phyloP scores from a whole-genome alignment of 2,113 vertebrate species.

The Amphilophus citrinellus region DNA sequence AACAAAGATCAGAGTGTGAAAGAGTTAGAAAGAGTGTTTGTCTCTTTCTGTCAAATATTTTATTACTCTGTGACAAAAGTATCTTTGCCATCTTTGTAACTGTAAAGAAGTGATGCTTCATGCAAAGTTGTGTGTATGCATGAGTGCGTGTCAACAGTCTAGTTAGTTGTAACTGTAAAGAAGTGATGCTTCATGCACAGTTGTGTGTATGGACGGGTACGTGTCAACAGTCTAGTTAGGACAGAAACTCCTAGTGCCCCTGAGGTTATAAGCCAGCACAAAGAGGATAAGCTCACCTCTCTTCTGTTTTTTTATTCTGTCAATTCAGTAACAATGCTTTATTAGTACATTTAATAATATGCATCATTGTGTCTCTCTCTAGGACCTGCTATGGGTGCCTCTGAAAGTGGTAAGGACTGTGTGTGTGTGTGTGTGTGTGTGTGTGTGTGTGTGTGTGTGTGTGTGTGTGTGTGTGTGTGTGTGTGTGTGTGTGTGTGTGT shows the following conservation, averaged over 20 bases:
- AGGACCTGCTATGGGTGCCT: constrained; percentile 29
- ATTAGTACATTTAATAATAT: constrained; percentile 9
- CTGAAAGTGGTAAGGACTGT: constrained; percentile 47
- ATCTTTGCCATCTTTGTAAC: not conserved
- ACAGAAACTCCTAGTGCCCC: constrained; percentile 43
- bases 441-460: not conserved
- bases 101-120: not conserved
- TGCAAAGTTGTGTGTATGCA: not conserved
- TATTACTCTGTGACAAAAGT: constrained; percentile 16
- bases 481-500: not conserved
- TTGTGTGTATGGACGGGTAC: not conserved
- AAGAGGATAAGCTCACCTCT: constrained; percentile 24
- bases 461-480: not conserved
- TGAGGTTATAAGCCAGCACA: constrained; percentile 25
- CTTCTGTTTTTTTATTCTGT: not conserved
- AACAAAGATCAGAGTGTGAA: constrained; percentile 31
- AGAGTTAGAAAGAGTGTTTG: not conserved
- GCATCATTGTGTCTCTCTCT: not conserved
- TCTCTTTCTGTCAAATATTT: not conserved
- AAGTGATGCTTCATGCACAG: too few relatives aligned
- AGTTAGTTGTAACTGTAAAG: not conserved
- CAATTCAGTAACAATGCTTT: not conserved
- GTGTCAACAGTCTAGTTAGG: constrained; percentile 21
- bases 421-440: constrained; percentile 1
- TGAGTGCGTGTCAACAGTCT: constrained; percentile 1